These are phyloP conservation scores for Tyto alba DNA, from an alignment of 2,113 vertebrate species.

Conservation along the genomic window DNA sequence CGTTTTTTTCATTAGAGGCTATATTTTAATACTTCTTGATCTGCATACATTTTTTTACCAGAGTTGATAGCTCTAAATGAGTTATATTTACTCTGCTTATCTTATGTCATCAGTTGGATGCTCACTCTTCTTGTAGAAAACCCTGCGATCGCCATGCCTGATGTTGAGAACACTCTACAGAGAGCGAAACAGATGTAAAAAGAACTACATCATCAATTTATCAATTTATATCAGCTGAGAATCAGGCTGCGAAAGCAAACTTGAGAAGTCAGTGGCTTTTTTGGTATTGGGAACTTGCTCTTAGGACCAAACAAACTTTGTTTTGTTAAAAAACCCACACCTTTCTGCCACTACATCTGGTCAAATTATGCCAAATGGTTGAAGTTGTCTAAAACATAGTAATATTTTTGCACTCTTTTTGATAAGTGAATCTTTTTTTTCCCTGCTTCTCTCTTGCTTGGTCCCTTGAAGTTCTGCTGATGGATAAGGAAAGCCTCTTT, in stretches of 20 bases:
- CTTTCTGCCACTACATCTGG: background rate
- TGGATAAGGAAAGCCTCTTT: background rate
- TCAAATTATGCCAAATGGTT: background rate
- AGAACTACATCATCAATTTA: background rate
- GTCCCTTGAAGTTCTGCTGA: background rate
- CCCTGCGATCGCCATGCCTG: fast-evolving
- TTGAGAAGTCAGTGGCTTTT: background rate
- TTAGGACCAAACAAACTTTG: background rate
- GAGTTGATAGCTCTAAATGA: background rate
- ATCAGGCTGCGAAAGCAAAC: background rate
- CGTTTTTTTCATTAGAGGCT: background rate
- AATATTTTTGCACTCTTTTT: background rate
- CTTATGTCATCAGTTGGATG: background rate
- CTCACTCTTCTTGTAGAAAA: background rate
- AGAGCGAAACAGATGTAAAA: background rate
- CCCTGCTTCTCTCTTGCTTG: background rate
- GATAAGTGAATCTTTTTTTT: background rate
- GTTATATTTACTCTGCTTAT: background rate
- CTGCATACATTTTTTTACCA: background rate
- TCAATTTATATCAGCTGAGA: background rate
- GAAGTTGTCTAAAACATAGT: background rate
- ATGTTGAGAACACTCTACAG: fast-evolving
- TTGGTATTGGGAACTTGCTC: background rate
- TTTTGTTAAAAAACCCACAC: background rate
- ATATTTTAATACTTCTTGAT: background rate